Base-by-base conservation (phyloP, 2,113 vertebrate species). In the Anoplopoma fimbria region DNA sequence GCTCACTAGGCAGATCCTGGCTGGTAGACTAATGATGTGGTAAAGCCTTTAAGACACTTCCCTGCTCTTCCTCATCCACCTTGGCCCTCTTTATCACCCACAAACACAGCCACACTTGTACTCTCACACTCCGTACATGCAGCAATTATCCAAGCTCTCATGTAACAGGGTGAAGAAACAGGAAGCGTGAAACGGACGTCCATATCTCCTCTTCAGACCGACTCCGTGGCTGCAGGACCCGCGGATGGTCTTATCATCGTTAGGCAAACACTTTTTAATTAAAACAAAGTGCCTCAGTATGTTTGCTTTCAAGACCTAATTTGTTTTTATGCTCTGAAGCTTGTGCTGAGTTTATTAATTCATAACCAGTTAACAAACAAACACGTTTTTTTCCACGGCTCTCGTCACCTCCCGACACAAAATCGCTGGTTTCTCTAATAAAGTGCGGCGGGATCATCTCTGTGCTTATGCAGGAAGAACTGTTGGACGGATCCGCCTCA, bases 221-320 rank as follows among this genome's bases (percentile, higher is more conserved):
- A 76, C 14, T 55, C 38, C 1, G n/a, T 6, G 12, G 64, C 76
- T 67, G 40, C 33, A 31, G n/a, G 55, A 61, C 34, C 23, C 0
- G 7, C 29, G 45, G 42, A 75, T 77, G 76, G 67, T 51, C 31
- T 71, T 73, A 61, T 84, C 63, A 34, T 76, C 33, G 19, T 60
- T 53, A 14, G 33, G 40, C 75, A 90, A 85, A 88, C 47, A 58
- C 38, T 84, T 68, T n/a, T 82, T 69, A 60, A 90, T 89, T 78
- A 83, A 84, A 90, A 75, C 33, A 69, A 65, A 60, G 25, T 25
- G 58, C 60, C 76, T 69, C 14, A n/a, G 40, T 40, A 3, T 72
- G 51, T 78, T 85, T 83, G 57, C 68, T 86, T 78, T 42, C 13
- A 6, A 77, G 47, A 80, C 2, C 29, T 57, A 67, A 80, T 84